Base-by-base conservation (phyloP, 2,888 invertebrate genomes). In the Harpagoxenus sublaevis region DNA sequence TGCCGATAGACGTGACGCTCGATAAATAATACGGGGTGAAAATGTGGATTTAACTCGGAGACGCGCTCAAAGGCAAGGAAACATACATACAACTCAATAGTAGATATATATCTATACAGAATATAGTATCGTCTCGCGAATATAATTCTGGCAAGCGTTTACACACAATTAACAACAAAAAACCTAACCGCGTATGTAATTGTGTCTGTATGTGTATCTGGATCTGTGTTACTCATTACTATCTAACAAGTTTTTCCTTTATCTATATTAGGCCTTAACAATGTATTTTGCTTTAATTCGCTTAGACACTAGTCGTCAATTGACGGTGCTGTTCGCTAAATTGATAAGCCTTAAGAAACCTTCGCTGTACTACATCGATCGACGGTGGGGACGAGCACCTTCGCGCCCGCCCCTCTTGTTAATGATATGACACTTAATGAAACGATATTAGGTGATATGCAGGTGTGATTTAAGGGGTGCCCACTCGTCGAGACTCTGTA, bases 181-280 rank as follows among this genome's bases (percentile, higher is more conserved):
- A 92, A 92, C 82, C 35, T 75, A 51, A 88, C 75, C 55, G 86
- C 82, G 86, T 87, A 45, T 86, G 51, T 53, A 42, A 55, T 83
- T 86, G 78, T 75, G 75, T 86, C 85, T 42, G 31, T 70, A 45
- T 71, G 57, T 71, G 68, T 71, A 39, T 45, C 31, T 57, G 73
- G 10, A 18, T 42, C 12, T 42, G 65, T 42, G 10, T 53, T 48
- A 86, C 45, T 83, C 68, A 39, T 87, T 89, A 88, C 65, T 63
- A 63, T 84, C 88, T 90, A 90, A 90, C 88, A 84, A 88, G 84
- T 84, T 88, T 73, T 90, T 75, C 87, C 88, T 87, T 92, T 91
- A 92, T 90, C 92, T 90, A 91, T 90, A 91, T 93, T 94, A 94
- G 93, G 93, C 93, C 94, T 93, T 93, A 93, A 91, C 89, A 89